Percentiles rank a stretch among this genome's conserved stretches.
phyloP scores from a whole-genome alignment of 2,797 vertebrate species.

The Onychomys leucogaster region DNA sequence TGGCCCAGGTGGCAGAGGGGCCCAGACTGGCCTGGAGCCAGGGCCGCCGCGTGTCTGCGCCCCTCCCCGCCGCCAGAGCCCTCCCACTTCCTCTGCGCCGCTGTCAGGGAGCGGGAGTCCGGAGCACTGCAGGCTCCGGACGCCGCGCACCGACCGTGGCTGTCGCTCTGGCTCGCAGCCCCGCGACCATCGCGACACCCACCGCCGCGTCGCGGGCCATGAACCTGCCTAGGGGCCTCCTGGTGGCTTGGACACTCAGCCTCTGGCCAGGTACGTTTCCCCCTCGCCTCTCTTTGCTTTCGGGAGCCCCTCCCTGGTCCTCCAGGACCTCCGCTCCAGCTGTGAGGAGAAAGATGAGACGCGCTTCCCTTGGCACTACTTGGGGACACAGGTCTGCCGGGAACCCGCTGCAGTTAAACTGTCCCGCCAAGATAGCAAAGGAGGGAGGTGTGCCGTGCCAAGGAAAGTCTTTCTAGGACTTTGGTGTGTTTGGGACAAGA shows the following conservation, averaged over 20 bases:
- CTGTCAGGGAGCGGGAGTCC: conserved; percentile 84
- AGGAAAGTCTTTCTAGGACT: neutral
- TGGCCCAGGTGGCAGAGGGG: conserved; percentile 71
- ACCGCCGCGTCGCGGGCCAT: conserved; percentile 84
- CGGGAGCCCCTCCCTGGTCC: neutral
- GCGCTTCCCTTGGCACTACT: neutral
- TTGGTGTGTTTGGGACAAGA: neutral
- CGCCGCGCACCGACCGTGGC: conserved; percentile 79
- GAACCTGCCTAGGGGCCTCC: conserved; percentile 92
- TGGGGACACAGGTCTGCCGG: neutral
- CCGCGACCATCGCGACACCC: conserved; percentile 24
- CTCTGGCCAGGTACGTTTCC: conserved; percentile 92
- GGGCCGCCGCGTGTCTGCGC: conserved; percentile 17
- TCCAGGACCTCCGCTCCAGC: neutral
- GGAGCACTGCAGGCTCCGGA: conserved; percentile 82
- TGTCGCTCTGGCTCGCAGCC: conserved; percentile 87
- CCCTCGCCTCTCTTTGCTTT: too few species aligned
- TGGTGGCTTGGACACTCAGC: conserved; percentile 93
- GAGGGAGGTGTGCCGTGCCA: neutral
- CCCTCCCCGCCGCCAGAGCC: conserved; percentile 80
- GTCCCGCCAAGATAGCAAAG: neutral
- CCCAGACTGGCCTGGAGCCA: conserved; percentile 10
- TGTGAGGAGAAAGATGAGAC: neutral
- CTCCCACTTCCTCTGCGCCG: conserved; percentile 88
- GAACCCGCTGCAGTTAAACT: neutral